Percentiles rank a stretch among this genome's conserved stretches.
These are phyloP conservation scores for Lepus europaeus DNA, from an alignment of 2,113 vertebrate species.

Conservation along the genomic window DNA sequence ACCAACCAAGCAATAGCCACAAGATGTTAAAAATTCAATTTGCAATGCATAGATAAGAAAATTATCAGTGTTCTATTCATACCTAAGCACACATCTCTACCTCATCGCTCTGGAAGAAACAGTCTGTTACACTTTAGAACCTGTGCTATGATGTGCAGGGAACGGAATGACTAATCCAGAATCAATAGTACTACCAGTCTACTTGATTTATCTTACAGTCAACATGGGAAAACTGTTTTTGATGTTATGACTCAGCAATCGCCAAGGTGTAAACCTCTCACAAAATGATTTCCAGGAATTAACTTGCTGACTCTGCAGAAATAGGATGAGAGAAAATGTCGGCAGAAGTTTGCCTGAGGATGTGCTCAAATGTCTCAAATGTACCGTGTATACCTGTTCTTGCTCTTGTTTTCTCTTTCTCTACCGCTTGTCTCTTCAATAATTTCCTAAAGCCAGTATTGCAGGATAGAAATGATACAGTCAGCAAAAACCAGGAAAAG, in stretches of 20 bases:
- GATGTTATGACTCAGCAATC: slow-evolving; percentile 70
- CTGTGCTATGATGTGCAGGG: not conserved
- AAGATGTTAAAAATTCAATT: not conserved
- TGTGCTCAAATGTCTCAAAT: not conserved
- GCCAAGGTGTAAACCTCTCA: slow-evolving; percentile 51
- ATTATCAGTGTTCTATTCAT: slow-evolving; percentile 3
- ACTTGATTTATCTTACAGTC: slow-evolving; percentile 66
- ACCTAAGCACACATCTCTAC: not conserved
- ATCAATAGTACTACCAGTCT: slow-evolving; percentile 57
- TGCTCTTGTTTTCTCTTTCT: not conserved
- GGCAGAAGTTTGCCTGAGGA: not conserved
- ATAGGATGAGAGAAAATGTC: slow-evolving; percentile 42
- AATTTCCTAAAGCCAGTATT: not conserved
- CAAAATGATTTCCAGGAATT: slow-evolving; percentile 56
- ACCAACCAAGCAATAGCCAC: not conserved
- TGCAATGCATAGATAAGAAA: not conserved
- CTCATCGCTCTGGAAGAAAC: slow-evolving; percentile 22
- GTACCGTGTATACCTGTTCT: not conserved
- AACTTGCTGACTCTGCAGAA: slow-evolving; percentile 66
- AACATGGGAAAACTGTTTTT: slow-evolving; percentile 68
- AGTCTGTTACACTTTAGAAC: not conserved
- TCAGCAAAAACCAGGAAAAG: not conserved
- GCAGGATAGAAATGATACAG: not conserved
- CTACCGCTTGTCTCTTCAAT: too few relatives aligned
- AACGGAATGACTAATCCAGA: slow-evolving; percentile 67